These are phyloP conservation scores for Lota lota DNA, from an alignment of 2,113 vertebrate species.

Conservation along the genomic window DNA sequence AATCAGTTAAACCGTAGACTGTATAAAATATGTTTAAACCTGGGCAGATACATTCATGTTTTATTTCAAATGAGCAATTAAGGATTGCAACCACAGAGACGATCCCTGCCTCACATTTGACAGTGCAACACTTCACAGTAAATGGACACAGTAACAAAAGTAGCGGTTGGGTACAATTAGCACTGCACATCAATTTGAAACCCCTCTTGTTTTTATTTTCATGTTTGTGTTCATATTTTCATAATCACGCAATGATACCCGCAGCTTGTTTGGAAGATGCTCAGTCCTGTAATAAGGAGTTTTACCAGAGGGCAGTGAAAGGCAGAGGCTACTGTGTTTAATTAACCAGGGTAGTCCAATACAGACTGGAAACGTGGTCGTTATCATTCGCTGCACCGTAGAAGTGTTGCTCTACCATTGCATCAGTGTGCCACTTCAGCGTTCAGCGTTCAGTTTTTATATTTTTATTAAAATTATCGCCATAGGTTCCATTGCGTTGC, in stretches of 20 bases:
- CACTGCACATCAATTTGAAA: constrained; percentile 79
- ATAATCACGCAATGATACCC: constrained; percentile 87
- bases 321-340: constrained; percentile 85
- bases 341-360: constrained; percentile 75
- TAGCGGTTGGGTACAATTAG: constrained; percentile 76
- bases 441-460: neutral
- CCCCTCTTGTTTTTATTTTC: constrained; percentile 87
- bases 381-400: constrained; percentile 2
- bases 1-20: too few relatives aligned
- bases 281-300: constrained; percentile 81
- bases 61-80: too few relatives aligned
- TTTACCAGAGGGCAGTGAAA: constrained; percentile 87
- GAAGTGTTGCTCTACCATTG: constrained; percentile 16
- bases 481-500: constrained; percentile 8
- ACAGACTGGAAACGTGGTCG: constrained; percentile 5
- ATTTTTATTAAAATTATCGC: neutral
- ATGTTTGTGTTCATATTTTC: constrained; percentile 71
- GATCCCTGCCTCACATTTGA: too few relatives aligned
- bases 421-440: constrained; percentile 5
- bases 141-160: too few relatives aligned
- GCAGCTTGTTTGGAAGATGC: constrained; percentile 76
- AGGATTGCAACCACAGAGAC: too few relatives aligned
- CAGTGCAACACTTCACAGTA: too few relatives aligned
- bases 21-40: too few relatives aligned
- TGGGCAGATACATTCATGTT: too few relatives aligned